Conservation (phyloP, 2,797 vertebrate species). For the Alauda arvensis region DNA sequence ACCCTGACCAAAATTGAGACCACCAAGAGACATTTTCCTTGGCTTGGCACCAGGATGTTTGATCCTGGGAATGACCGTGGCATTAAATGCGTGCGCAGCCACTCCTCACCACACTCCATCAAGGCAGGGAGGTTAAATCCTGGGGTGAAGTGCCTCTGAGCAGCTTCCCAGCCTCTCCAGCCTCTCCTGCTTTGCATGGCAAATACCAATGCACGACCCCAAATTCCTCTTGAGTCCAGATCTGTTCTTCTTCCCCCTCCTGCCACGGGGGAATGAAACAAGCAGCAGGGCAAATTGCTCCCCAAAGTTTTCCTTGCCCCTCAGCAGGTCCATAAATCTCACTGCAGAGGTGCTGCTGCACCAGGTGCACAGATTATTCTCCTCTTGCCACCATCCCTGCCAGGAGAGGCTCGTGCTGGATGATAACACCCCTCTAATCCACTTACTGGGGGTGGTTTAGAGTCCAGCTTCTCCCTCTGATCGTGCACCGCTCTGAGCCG, state of each 20-base stretch:
- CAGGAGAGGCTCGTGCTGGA: background rate
- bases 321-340: constrained; percentile 24
- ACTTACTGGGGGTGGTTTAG: constrained; percentile 8
- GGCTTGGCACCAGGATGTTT: background rate
- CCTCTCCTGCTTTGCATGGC: background rate
- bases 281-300: background rate
- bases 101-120: background rate
- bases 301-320: background rate
- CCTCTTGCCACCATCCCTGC: background rate
- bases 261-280: background rate
- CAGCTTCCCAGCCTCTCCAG: background rate
- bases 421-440: background rate
- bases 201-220: background rate
- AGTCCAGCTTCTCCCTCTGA: background rate
- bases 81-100: background rate
- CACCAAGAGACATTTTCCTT: background rate
- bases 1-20: background rate
- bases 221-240: constrained; percentile 7
- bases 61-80: background rate
- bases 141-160: background rate
- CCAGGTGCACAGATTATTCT: background rate
- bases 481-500: background rate
- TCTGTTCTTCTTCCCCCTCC: background rate
- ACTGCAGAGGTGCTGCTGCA: background rate
- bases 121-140: background rate